Base-by-base conservation (phyloP, 2,113 vertebrate species). In the Mobula birostris region DNA sequence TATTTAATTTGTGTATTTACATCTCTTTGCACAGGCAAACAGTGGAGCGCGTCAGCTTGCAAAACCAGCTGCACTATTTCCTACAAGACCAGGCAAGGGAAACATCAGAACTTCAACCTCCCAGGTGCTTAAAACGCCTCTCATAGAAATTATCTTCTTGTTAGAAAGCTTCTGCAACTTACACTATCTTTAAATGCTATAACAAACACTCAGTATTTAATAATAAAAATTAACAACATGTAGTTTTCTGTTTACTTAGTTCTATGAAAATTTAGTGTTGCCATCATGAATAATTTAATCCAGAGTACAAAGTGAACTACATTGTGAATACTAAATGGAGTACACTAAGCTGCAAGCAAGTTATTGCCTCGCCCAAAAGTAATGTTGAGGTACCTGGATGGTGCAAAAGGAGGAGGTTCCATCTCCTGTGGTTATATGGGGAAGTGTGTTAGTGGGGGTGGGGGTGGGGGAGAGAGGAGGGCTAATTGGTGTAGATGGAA, bases 31-130 rank as follows among this genome's bases (percentile, higher is more conserved):
- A 36, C 61, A 99, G 99, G 95, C 98, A 99, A 95, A 98, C 98
- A 0, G 94, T 97, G 83, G 98, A 99, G 94, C 97, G 97, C 94
- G 97, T 98, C 78, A 96, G 96, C 0, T 95, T 99, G 9, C 98
- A 99, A 96, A 99, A 97, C 70, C 98, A 99, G 61, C 96, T 99
- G 90, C 98, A 99, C 94, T 97, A 98, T 80, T 96, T 99, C 95
- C 96, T 98, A 95, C 98, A 99, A 95, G 96, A 97, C 80, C 98
- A 97, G 95, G 96, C 97, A 56, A 94, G 95, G 0, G 98, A 97
- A 94, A 97, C 96, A 15, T 97, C 98, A 0, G 96, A 98, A 0
- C 96, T 97, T 12, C 96, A 95, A 0, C 98, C 97, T 0, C 97
- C 98, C 94, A 98, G 98, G 98, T 99, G 96, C 96, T 94, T 36